A percentile compares a stretch with the other conserved stretches of the same genome.
phyloP scores from a whole-genome alignment of 64 coral and sea anemone genomes.

The Catalaphyllia jardinei region DNA sequence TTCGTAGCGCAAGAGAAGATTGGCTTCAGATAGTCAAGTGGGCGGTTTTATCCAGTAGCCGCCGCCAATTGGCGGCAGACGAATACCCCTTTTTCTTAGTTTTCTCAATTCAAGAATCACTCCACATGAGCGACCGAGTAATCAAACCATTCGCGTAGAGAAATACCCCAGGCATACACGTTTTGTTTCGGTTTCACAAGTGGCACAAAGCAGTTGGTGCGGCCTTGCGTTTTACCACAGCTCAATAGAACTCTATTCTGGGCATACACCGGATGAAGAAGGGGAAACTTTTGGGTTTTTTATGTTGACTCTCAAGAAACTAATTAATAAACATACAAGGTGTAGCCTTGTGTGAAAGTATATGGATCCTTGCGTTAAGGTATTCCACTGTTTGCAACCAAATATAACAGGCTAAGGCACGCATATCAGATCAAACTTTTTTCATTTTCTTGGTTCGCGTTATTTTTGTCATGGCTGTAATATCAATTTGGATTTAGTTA shows the following conservation, averaged over 20 bases:
- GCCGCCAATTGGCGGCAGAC: neutral
- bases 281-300: slow-evolving; percentile 2
- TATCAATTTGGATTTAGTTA: no score
- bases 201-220: neutral
- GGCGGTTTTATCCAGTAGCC: neutral
- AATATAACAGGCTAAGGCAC: no score
- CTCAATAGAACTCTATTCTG: slow-evolving; percentile 7
- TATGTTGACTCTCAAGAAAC: neutral
- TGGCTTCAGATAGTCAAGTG: neutral
- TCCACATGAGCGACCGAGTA: slow-evolving; percentile 2
- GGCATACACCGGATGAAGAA: slow-evolving; percentile 9
- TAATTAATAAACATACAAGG: slow-evolving; percentile 3
- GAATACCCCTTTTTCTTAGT: slow-evolving; percentile 15
- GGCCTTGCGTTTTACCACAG: neutral
- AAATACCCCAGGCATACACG: neutral
- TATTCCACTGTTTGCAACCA: no score
- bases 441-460: no score
- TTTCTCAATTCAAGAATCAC: neutral
- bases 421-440: no score
- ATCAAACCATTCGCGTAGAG: slow-evolving; percentile 15
- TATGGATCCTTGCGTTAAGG: no score
- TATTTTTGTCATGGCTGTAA: no score
- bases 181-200: slow-evolving; percentile 4
- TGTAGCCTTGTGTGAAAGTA: neutral
- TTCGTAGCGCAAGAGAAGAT: neutral